Percentiles rank a stretch among this genome's conserved stretches.
Conservation (phyloP, 2,113 vertebrate species). For the Sylvilagus bachmani region DNA sequence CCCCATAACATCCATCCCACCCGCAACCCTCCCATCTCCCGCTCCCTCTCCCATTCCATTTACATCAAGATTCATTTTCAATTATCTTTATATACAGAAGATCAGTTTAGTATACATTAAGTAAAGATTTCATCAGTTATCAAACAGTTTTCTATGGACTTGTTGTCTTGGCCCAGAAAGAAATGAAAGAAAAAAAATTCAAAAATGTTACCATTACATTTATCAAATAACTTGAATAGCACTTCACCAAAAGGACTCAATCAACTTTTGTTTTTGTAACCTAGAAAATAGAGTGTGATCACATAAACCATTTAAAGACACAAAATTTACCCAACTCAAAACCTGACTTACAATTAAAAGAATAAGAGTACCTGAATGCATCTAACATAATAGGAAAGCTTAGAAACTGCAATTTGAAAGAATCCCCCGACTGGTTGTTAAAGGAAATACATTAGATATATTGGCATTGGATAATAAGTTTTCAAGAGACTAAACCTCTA, state of each 20-base stretch:
- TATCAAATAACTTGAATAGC: neutral
- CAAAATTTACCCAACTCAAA: constrained; percentile 25
- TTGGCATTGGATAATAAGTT: constrained; percentile 30
- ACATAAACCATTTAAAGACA: neutral
- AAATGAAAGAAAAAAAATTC: neutral
- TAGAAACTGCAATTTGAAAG: constrained; percentile 28
- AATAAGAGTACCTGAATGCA: neutral
- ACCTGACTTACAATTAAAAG: neutral
- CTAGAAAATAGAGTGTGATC: neutral
- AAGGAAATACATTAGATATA: constrained; percentile 21
- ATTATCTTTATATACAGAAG: too few relatives aligned
- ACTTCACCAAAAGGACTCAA: neutral
- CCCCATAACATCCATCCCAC: too few relatives aligned
- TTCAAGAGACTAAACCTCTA: constrained; percentile 50
- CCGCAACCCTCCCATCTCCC: too few relatives aligned
- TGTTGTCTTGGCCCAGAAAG: neutral
- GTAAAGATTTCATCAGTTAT: too few relatives aligned
- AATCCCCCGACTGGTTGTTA: neutral
- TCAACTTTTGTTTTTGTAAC: neutral
- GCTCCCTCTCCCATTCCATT: too few relatives aligned
- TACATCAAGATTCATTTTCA: too few relatives aligned
- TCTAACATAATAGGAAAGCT: neutral
- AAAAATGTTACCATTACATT: neutral
- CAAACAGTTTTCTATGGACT: neutral
- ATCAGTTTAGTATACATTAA: too few relatives aligned